Evolutionary conservation across 2,888 invertebrate species (phyloP).

Genomic region (Salpingus planirostris): DNA sequence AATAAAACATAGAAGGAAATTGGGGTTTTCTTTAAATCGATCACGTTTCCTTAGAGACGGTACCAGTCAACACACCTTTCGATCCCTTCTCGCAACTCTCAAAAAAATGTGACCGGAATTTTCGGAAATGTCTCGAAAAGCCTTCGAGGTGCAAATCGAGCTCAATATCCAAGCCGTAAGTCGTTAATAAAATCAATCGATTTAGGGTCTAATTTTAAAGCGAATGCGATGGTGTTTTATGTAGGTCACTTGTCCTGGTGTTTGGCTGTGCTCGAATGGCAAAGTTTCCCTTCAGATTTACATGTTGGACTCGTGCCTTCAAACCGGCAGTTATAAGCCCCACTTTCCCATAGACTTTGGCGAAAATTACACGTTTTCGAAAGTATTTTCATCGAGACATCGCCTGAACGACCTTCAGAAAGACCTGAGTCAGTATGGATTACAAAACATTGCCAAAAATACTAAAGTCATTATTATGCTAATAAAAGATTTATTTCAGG

Average conservation of each 20-base stretch:
- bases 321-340: slow-evolving; percentile 57
- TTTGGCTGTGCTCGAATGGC: slow-evolving; percentile 76
- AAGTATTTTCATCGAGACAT: slow-evolving; percentile 44
- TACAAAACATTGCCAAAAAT: neutral
- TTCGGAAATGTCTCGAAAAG: slow-evolving; percentile 44
- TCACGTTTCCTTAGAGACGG: no score
- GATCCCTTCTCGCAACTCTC: no score
- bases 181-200: slow-evolving; percentile 11
- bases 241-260: slow-evolving; percentile 76
- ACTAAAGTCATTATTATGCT: no score
- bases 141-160: slow-evolving; percentile 51
- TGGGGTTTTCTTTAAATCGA: no score
- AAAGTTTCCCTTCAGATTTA: slow-evolving; percentile 61
- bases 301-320: slow-evolving; percentile 58
- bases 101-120: no score
- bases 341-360: slow-evolving; percentile 62
- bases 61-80: no score
- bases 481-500: no score
- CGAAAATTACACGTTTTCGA: slow-evolving; percentile 63
- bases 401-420: slow-evolving; percentile 43
- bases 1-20: no score
- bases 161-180: slow-evolving; percentile 49
- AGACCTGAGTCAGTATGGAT: slow-evolving; percentile 36
- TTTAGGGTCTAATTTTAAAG: neutral
- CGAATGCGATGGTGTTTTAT: slow-evolving; percentile 8